Conservation (phyloP, 2,113 vertebrate genomes). For the Pituophis catenifer region DNA sequence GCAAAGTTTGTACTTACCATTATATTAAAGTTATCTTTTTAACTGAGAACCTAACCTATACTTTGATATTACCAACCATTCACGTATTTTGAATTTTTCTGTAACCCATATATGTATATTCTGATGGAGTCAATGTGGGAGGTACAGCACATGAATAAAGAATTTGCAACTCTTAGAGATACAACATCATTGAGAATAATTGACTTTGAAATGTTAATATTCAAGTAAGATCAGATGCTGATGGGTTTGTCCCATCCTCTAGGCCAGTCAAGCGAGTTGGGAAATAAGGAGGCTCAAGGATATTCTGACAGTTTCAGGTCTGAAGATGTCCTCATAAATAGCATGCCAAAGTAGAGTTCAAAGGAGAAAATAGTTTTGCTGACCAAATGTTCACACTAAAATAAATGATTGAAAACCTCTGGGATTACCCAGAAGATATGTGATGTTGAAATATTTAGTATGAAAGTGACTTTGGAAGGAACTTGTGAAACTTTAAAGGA, state of each 20-base stretch:
- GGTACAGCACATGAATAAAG: constrained; percentile 12
- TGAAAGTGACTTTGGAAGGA: constrained; percentile 61
- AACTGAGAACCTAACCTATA: not conserved
- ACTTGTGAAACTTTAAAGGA: constrained; percentile 58
- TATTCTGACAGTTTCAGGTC: constrained; percentile 39
- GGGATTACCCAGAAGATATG: constrained; percentile 48
- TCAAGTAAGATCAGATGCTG: not conserved
- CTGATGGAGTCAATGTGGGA: constrained; percentile 33
- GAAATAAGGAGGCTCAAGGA: constrained; percentile 29
- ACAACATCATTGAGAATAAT: constrained; percentile 23
- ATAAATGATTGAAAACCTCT: constrained; percentile 65
- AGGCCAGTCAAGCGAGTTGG: constrained; percentile 1
- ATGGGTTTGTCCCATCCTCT: constrained; percentile 10
- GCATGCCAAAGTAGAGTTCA: constrained; percentile 47
- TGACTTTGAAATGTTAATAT: constrained; percentile 42
- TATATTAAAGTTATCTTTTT: not conserved
- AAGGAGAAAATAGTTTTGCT: constrained; percentile 45
- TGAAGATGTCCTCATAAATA: constrained; percentile 44
- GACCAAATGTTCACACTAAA: constrained; percentile 54
- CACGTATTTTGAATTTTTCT: not conserved
- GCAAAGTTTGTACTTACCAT: not conserved
- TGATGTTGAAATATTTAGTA: constrained; percentile 65
- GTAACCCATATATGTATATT: constrained; percentile 15
- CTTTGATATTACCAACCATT: not conserved
- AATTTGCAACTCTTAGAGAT: constrained; percentile 24